Evolutionary conservation across 2,888 invertebrate species (phyloP).

Genomic region (Aelia acuminata): DNA sequence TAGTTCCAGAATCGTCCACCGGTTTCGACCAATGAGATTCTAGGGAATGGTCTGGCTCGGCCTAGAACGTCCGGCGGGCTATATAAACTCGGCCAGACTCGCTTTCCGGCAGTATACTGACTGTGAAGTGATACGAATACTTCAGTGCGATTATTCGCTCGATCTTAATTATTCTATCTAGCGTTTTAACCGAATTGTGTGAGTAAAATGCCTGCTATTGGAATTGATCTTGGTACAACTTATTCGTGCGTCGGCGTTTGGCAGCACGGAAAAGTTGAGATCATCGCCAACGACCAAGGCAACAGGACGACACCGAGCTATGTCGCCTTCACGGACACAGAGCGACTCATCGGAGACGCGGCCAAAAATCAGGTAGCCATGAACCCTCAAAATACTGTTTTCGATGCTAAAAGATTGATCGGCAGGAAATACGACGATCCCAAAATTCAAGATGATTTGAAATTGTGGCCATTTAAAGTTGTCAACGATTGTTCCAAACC

Average conservation of each 20-base stretch:
- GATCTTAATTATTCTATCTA: neutral
- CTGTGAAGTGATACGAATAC: neutral
- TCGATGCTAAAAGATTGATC: too few species aligned
- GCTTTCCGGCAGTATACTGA: neutral
- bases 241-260: too few species aligned
- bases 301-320: too few species aligned
- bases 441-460: too few species aligned
- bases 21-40: constrained; percentile 5
- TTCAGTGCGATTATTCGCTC: neutral
- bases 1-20: neutral
- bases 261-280: too few species aligned
- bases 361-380: constrained; percentile 76
- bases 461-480: too few species aligned
- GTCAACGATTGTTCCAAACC: too few species aligned
- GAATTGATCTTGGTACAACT: constrained; percentile 91
- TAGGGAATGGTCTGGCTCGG: neutral
- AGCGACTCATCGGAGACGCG: constrained; percentile 68
- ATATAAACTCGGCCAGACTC: too few species aligned
- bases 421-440: too few species aligned
- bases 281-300: too few species aligned
- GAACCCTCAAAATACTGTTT: constrained; percentile 82
- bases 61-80: neutral
- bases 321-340: too few species aligned
- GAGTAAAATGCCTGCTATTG: constrained; percentile 76
- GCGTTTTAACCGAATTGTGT: neutral